These are phyloP conservation scores for Alethe castanea DNA, from an alignment of 2,113 vertebrate genomes.

Conservation along the genomic window DNA sequence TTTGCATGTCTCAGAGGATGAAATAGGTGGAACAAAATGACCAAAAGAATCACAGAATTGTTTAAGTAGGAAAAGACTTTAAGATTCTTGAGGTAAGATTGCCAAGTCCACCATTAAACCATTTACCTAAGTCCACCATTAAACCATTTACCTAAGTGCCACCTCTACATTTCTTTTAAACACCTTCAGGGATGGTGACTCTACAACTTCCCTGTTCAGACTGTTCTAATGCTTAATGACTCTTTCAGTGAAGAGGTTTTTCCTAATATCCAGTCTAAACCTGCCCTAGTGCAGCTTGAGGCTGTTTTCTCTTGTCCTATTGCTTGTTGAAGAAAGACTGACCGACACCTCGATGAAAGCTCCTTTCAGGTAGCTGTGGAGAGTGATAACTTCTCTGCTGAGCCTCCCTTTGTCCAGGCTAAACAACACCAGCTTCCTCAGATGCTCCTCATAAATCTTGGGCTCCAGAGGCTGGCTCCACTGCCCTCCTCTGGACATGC, in stretches of 20 bases:
- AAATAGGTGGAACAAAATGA: neutral
- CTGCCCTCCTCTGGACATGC: too few species aligned
- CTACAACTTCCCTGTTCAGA: neutral
- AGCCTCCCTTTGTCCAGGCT: neutral
- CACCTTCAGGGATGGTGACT: neutral
- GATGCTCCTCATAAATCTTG: neutral
- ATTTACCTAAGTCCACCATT: neutral
- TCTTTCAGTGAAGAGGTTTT: neutral
- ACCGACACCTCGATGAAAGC: fast-evolving
- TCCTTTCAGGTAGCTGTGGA: neutral
- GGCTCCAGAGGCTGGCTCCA: neutral
- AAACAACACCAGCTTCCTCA: neutral
- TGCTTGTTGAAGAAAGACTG: neutral
- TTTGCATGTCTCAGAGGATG: neutral
- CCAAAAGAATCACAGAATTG: neutral
- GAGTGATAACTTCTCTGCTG: neutral
- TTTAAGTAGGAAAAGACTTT: neutral
- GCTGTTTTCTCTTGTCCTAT: neutral
- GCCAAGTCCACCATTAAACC: neutral
- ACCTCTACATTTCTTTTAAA: neutral
- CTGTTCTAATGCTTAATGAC: neutral
- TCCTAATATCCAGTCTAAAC: neutral
- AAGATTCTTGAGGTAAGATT: too few species aligned
- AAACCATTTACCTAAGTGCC: neutral
- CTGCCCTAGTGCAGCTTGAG: neutral